phyloP scores from a whole-genome alignment of 2,797 vertebrate genomes.

The Tapera naevia region DNA sequence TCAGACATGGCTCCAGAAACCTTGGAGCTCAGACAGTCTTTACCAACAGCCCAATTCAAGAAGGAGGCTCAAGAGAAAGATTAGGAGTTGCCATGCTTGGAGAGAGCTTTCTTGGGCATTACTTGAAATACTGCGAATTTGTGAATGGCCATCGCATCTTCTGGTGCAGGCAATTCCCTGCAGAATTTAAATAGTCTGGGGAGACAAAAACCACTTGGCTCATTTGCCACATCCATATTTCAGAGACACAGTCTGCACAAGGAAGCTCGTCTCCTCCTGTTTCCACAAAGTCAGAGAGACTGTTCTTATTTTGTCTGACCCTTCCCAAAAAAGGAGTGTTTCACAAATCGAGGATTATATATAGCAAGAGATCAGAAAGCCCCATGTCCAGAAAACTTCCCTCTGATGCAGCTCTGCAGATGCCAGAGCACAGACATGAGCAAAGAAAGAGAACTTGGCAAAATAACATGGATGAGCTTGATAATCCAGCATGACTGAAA shows the following conservation, averaged over 20 bases:
- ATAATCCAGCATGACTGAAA: conserved; percentile 72
- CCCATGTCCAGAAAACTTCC: conserved; percentile 42
- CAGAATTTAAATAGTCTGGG: neutral
- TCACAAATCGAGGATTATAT: neutral
- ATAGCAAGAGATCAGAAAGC: conserved; percentile 44
- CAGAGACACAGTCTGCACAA: neutral
- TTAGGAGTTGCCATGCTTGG: neutral
- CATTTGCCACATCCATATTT: neutral
- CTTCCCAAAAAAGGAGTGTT: neutral
- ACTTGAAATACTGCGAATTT: neutral
- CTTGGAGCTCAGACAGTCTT: neutral
- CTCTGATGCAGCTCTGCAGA: conserved; percentile 58
- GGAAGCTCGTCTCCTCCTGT: conserved; percentile 9
- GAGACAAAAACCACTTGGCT: neutral
- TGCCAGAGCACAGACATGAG: conserved; percentile 58
- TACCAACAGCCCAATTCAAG: neutral
- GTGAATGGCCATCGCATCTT: neutral
- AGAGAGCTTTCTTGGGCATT: neutral
- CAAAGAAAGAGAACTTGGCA: conserved; percentile 62
- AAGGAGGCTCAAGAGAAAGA: neutral
- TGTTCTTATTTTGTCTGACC: conserved; percentile 18
- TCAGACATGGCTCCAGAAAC: neutral
- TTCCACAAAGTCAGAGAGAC: conserved; percentile 14
- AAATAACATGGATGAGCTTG: conserved; percentile 67
- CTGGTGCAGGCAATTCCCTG: neutral